Evolutionary conservation across 2,888 invertebrate species (phyloP), one percentile per base, ranked within the genome.

Genomic region (Cyclophora albipunctata): DNA sequence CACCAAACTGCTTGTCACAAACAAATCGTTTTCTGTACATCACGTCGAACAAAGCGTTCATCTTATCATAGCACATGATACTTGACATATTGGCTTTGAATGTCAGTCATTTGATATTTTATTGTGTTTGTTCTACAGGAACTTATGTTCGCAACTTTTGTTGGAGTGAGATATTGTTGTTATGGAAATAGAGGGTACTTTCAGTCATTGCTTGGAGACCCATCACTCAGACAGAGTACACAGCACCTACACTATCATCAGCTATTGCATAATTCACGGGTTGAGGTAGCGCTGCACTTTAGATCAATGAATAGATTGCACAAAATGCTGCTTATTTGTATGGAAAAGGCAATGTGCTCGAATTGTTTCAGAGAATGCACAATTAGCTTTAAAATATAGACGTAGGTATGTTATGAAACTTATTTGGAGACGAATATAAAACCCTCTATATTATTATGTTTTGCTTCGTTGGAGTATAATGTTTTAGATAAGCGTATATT

Each of bases 211-310:
- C 81, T 78, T 83, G 66, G 79, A 74, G 5, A 73, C 73, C 76
- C 78, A 81, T 80, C 71, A 72, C 67, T 79, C 75, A 74, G 78
- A 77, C 75, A 70, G 64, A 63, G 70, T 81, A 85, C 82, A 84
- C 84, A 85, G 87, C 86, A 86, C 85, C 71, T 83, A 85, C 83
- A 84, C 81, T 67, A 67, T 73, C 82, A 85, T 79, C 79, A 78
- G 78, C 68, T 66, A 64, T 67, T 67, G 37, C 74, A 75, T 74
- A 65, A 69, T 73, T 67, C 74, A 73, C 72, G 67, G 69, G 60
- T 70, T 45, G 58, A 61, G 64, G 62, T 74, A 73, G 69, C 65
- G 70, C 64, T 77, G 84, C 86, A 86, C 85, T 77, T 73, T 82
- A 83, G 79, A 75, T 72, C 61, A 59, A 71, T 64, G 59, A 69